Base-by-base conservation (phyloP, 2,888 invertebrate genomes). In the Philonicus albiceps region DNA sequence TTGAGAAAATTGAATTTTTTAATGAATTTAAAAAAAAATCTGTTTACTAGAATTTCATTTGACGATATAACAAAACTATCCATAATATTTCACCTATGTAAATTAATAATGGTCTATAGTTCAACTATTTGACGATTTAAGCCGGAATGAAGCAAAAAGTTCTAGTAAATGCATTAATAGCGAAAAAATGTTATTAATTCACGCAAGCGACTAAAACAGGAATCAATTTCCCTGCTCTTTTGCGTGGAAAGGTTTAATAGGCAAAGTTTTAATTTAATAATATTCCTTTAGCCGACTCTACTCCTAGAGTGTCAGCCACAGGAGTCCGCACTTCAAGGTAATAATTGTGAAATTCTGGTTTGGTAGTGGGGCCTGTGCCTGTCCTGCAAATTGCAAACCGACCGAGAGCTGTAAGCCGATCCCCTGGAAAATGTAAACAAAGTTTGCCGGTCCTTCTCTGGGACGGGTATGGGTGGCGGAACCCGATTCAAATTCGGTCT, bases 241-340 rank as follows among this genome's bases (percentile, higher is more conserved):
- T 31, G 19, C 30, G 30, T 13, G 19, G 11, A 16, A 34, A 75
- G 37, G 34, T n/a, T 43, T 40, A n/a, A 34, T 30, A 80, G 80
- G 31, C 19, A 55, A 80, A 80, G 80, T 80, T 80, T 80, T 55
- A 34, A 80, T 55, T 80, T 80, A 80, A 80, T 80, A 80, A 53
- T 53, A 80, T 80, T 80, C 49, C 31, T 76, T 22, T 76, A 30
- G 19, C n/a, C 2, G 53, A n/a, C n/a, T n/a, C n/a, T 13, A 30
- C 53, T 80, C 30, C 43, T 31, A 80, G 2, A n/a, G 55, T 13
- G 27, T 31, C 27, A 53, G 31, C 53, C 53, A n/a, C 53, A 53
- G 53, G 7, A 8, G 0, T 27, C 22, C 64, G 27, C 64, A 64
- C 64, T 64, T 64, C 1, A 53, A 80, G 80, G 80, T 64, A 49